phyloP scores from a whole-genome alignment of 2,113 vertebrate species.

The Neopipo cinnamomea region DNA sequence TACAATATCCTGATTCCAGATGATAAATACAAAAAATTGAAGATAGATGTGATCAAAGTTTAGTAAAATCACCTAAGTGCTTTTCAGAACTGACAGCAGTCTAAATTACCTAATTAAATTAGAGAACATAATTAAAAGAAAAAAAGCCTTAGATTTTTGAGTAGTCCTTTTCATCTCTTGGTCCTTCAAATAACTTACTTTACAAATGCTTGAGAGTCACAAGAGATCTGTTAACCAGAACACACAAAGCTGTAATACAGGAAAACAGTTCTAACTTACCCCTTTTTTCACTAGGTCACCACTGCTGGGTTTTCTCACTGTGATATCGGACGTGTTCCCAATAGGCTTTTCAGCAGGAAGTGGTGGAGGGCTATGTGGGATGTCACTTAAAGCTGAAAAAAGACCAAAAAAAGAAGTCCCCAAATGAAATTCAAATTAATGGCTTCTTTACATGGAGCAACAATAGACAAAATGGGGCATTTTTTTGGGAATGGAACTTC shows the following conservation, averaged over 20 bases:
- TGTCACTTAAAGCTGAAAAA: conserved; percentile 74
- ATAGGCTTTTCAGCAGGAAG: conserved; percentile 85
- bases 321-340: conserved; percentile 66
- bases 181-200: not conserved
- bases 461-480: not conserved
- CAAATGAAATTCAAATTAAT: conserved; percentile 1
- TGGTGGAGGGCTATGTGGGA: conserved; percentile 76
- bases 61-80: not conserved
- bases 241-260: not conserved
- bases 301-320: conserved; percentile 55
- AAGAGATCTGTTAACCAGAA: not conserved
- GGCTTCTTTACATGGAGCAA: not conserved
- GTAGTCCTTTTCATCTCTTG: not conserved
- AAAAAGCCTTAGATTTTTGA: not conserved
- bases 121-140: not conserved
- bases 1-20: not conserved
- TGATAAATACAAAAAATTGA: conserved; percentile 6
- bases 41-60: conserved; percentile 13
- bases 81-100: conserved; percentile 2
- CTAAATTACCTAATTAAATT: conserved; percentile 1
- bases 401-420: not conserved
- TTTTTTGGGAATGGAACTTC: not conserved
- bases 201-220: not conserved
- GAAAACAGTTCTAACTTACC: conserved; percentile 56
- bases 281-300: conserved; percentile 44